Base-by-base conservation (phyloP, 2,888 invertebrate species). In the Nomada ferruginata region DNA sequence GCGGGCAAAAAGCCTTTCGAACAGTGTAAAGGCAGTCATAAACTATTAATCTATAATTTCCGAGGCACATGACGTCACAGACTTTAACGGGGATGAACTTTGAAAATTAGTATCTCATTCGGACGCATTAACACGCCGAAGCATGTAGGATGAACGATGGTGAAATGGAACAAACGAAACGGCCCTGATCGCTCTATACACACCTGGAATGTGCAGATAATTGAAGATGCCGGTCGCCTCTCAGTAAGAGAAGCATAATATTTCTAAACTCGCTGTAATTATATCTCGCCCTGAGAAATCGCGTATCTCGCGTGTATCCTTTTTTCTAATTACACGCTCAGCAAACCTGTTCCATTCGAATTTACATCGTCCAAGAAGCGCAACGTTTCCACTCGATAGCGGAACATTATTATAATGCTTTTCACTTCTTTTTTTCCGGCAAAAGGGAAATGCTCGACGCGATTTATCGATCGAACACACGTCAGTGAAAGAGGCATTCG, bases 221-320 rank as follows among this genome's bases (percentile, higher is more conserved):
- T 70, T 59, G 71, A 77, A 52, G 76, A 83, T 80, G 66, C 72
- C 77, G 74, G 72, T 77, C 72, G 80, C 36, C 65, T 75, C 57
- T 77, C 75, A 72, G 74, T 76, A 47, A 70, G 47, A 76, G 73
- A 76, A 44, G 60, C 52, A 75, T 81, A 70, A 76, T 81, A 76
- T 83, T 73, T 81, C 76, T 81, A 82, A 81, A 76, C 57, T 61
- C 57, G 59, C 60, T 76, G 64, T 79, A 79, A 79, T 84, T 79
- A 83, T 68, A 64, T 84, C 84, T 83, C 74, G 60, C 76, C 76
- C 69, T 64, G 26, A 65, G 42, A 71, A 63, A 71, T 60, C 66
- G 65, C 80, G 50, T 53, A 47, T 68, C 65, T 79, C 64, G 50
- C 52, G 26, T 64, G 29, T 59, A 61, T 71, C 80, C 77, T 79